These are phyloP conservation scores for Argopecten irradians DNA, from an alignment of 1,140 invertebrate species.

Conservation along the genomic window DNA sequence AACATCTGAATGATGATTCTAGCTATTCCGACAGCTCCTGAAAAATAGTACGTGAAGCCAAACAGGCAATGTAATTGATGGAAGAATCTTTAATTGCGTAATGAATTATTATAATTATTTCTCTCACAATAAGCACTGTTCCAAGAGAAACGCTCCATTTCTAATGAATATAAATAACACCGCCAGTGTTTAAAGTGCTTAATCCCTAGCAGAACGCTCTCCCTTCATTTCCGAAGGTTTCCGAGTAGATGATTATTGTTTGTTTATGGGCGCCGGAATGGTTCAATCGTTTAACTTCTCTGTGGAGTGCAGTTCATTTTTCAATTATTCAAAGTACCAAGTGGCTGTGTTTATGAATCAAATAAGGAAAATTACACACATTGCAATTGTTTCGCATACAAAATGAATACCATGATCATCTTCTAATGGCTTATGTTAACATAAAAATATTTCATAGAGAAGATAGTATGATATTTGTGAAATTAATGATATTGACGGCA, in stretches of 20 bases:
- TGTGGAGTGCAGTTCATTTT: background rate
- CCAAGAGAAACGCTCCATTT: background rate
- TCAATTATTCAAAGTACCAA: background rate
- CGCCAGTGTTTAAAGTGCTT: background rate
- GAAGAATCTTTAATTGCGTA: background rate
- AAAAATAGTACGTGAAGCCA: background rate
- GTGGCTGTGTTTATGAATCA: background rate
- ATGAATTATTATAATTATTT: constrained; percentile 20
- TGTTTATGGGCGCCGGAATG: background rate
- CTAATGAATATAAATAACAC: background rate
- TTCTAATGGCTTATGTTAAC: no score
- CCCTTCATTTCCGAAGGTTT: background rate
- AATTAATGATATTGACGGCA: no score
- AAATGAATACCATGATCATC: no score
- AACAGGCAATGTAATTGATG: background rate
- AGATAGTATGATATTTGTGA: no score
- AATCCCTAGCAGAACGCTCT: background rate
- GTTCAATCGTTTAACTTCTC: background rate
- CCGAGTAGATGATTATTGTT: background rate
- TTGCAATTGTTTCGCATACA: background rate
- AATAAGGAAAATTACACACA: background rate
- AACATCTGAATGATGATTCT: background rate
- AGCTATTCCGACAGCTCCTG: background rate
- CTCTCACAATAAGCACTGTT: constrained; percentile 13
- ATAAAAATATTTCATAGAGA: no score